Evolutionary conservation across 2,888 invertebrate species (phyloP).

Genomic region (Pediacus dermestoides): DNA sequence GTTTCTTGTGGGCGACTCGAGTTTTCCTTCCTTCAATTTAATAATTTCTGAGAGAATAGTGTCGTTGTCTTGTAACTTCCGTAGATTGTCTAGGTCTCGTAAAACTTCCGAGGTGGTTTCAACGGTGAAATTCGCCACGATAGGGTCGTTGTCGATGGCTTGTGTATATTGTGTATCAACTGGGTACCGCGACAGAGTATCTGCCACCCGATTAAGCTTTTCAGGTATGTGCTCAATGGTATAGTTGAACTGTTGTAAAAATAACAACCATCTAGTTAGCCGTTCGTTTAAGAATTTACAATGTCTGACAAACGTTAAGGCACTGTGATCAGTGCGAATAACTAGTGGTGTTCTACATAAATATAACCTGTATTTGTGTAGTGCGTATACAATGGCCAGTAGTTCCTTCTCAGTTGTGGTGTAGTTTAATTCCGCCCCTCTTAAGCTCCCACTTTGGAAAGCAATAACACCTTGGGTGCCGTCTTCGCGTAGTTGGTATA

Average conservation of each 20-base stretch:
- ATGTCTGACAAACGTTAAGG: background rate
- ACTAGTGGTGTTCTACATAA: background rate
- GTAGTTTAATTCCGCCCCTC: constrained; percentile 11
- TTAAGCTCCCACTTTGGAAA: constrained; percentile 9
- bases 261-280: constrained; percentile 1
- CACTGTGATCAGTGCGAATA: constrained; percentile 1
- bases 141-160: background rate
- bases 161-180: background rate
- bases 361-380: constrained; percentile 4
- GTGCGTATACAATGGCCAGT: constrained; percentile 6
- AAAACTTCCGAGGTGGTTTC: too few relatives aligned
- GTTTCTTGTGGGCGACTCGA: too few relatives aligned
- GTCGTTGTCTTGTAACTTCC: too few relatives aligned
- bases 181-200: constrained; percentile 1
- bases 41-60: too few relatives aligned
- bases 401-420: constrained; percentile 7
- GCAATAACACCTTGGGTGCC: background rate
- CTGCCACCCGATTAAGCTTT: background rate
- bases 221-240: constrained; percentile 1
- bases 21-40: too few relatives aligned
- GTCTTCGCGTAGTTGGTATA: constrained; percentile 3
- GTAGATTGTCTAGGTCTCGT: too few relatives aligned
- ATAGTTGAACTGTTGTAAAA: constrained; percentile 5
- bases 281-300: constrained; percentile 5
- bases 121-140: background rate